Conservation (phyloP, 2,797 vertebrate species). For the Oreonectes daqikongensis region DNA sequence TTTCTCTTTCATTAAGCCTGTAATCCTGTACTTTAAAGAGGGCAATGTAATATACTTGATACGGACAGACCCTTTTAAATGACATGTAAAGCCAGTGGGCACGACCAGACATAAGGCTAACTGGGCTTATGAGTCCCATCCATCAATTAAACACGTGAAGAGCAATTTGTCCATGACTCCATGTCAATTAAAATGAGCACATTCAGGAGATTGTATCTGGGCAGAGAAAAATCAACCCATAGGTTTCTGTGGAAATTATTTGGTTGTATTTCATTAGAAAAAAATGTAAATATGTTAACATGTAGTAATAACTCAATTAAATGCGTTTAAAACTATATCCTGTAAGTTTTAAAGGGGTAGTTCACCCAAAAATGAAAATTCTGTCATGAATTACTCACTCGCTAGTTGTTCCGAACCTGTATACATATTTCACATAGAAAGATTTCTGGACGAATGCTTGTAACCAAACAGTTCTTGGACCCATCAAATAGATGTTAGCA, state of each 20-base stretch:
- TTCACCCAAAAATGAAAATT: no score
- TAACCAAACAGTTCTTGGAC: no score
- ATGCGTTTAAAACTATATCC: not conserved
- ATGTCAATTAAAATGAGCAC: not conserved
- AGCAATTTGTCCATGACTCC: constrained; percentile 8
- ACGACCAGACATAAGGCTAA: constrained; percentile 29
- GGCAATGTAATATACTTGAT: constrained; percentile 18
- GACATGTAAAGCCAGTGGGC: constrained; percentile 7
- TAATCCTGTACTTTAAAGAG: constrained; percentile 39
- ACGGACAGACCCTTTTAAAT: constrained; percentile 20
- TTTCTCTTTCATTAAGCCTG: constrained; percentile 26
- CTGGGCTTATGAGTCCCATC: constrained; percentile 18
- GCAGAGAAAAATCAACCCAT: constrained; percentile 2
- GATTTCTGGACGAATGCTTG: no score
- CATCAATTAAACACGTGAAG: constrained; percentile 31
- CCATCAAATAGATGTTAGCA: not conserved
- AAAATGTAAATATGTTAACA: not conserved
- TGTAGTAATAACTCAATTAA: not conserved
- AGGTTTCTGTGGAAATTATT: not conserved
- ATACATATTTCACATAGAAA: no score
- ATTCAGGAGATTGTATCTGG: not conserved
- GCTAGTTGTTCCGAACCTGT: no score
- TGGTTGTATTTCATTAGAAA: not conserved
- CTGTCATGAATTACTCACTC: no score
- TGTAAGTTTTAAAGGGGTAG: no score